Evolutionary conservation across 1,140 invertebrate genomes (phyloP).

Genomic region (Homarus americanus): DNA sequence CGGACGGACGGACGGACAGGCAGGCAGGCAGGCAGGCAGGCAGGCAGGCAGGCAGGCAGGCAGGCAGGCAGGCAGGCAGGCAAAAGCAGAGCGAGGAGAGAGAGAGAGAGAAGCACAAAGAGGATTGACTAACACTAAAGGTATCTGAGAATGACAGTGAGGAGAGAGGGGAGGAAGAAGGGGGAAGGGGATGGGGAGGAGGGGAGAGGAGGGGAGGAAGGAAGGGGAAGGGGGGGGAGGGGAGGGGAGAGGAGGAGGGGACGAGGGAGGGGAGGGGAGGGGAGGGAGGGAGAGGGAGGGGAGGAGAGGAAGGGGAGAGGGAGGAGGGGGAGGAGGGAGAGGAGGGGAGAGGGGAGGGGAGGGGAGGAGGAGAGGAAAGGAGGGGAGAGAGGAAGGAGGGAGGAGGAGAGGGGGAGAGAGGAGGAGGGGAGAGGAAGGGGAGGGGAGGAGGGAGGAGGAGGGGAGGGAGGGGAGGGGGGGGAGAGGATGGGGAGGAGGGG

Average conservation of each 20-base stretch:
- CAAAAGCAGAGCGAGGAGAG: not conserved
- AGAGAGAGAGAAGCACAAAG: not conserved
- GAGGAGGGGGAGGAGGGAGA: not conserved
- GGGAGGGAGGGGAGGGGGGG: no score
- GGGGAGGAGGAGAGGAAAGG: not conserved
- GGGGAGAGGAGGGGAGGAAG: not conserved
- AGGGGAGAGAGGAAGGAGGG: not conserved
- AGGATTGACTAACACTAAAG: not conserved
- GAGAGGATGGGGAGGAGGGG: no score
- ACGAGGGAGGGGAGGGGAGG: not conserved
- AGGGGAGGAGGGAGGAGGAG: constrained; percentile 9
- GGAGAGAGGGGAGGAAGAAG: not conserved
- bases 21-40: not conserved
- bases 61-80: not conserved
- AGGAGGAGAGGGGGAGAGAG: not conserved
- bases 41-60: constrained; percentile 1
- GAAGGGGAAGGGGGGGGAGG: not conserved
- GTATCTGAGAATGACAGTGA: not conserved
- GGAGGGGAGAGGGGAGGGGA: not conserved
- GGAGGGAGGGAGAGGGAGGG: not conserved
- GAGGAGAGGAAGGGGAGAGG: not conserved
- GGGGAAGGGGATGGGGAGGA: not conserved
- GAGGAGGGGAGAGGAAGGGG: not conserved
- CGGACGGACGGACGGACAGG: no score
- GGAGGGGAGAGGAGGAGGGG: no score